Conservation (phyloP, 2,797 vertebrate species). For the Gallinago solitaria region DNA sequence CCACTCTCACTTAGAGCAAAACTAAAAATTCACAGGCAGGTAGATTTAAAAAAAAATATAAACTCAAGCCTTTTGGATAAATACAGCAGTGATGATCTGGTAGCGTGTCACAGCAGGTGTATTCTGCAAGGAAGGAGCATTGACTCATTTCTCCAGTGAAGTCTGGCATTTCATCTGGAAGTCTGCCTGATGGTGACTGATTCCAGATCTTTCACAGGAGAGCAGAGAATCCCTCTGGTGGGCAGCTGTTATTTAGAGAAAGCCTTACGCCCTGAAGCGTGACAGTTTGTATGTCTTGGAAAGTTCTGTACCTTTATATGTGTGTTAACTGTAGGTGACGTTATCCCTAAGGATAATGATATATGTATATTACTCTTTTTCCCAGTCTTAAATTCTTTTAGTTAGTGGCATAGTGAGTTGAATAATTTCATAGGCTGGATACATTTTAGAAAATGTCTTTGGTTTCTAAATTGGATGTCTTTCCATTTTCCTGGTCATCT, state of each 20-base stretch:
- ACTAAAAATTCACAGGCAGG: not conserved
- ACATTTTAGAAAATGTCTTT: not conserved
- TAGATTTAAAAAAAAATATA: not conserved
- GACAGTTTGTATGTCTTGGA: not conserved
- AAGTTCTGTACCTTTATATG: not conserved
- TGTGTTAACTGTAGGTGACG: not conserved
- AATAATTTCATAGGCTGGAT: not conserved
- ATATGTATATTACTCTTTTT: no score
- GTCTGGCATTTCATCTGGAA: not conserved
- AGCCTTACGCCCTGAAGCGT: not conserved
- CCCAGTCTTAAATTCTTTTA: not conserved
- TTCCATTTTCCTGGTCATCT: not conserved
- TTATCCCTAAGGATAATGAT: not conserved
- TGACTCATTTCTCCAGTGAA: not conserved
- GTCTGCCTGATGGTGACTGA: not conserved
- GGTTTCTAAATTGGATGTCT: not conserved
- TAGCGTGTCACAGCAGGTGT: not conserved
- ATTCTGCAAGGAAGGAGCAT: not conserved
- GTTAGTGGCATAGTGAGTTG: not conserved
- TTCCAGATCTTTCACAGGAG: not conserved
- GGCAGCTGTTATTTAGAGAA: not conserved
- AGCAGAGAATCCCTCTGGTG: not conserved
- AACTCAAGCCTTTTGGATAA: not conserved
- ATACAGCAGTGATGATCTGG: not conserved
- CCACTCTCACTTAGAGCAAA: not conserved